A percentile compares a stretch with the other conserved stretches of the same genome.
phyloP scores from a whole-genome alignment of 2,113 vertebrate genomes.

The Monopterus albus region DNA sequence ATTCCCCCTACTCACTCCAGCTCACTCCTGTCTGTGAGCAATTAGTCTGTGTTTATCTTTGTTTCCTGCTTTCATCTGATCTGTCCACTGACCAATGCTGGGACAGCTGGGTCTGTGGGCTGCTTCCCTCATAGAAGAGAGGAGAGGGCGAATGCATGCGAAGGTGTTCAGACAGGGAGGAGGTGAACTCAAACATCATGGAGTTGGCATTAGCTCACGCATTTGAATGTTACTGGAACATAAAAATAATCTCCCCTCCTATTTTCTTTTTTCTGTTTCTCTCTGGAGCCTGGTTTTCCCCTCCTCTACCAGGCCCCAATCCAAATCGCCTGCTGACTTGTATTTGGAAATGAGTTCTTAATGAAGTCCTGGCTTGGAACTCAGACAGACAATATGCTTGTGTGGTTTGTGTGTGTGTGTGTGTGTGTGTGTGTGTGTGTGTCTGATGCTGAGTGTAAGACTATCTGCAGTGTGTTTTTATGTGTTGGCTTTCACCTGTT shows the following conservation, averaged over 20 bases:
- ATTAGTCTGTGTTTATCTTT: conserved; percentile 78
- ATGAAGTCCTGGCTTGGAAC: conserved; percentile 28
- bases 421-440: not conserved
- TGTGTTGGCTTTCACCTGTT: conserved; percentile 9
- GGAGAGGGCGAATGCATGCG: conserved; percentile 67
- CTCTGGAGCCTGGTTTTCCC: conserved; percentile 34
- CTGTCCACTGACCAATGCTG: conserved; percentile 42
- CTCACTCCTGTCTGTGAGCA: conserved; percentile 70
- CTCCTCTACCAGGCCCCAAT: conserved; percentile 17
- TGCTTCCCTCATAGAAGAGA: conserved; percentile 38
- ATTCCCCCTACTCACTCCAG: conserved; percentile 20
- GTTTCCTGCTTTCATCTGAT: conserved; percentile 77
- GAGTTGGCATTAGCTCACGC: conserved; percentile 66
- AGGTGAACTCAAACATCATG: conserved; percentile 60
- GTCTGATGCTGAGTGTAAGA: not conserved
- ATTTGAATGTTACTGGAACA: conserved; percentile 75
- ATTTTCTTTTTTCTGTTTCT: conserved; percentile 40
- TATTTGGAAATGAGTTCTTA: conserved; percentile 56
- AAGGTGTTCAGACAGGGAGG: conserved; percentile 67
- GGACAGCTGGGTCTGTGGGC: conserved; percentile 69
- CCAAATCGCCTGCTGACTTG: conserved; percentile 49
- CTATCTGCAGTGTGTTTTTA: conserved; percentile 21
- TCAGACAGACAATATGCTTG: conserved; percentile 4
- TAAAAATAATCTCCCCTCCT: conserved; percentile 61
- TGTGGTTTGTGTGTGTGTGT: conserved; percentile 10